Conservation (phyloP, 37 sponge, comb jelly and placozoan species). For the Ephydatia muelleri region DNA sequence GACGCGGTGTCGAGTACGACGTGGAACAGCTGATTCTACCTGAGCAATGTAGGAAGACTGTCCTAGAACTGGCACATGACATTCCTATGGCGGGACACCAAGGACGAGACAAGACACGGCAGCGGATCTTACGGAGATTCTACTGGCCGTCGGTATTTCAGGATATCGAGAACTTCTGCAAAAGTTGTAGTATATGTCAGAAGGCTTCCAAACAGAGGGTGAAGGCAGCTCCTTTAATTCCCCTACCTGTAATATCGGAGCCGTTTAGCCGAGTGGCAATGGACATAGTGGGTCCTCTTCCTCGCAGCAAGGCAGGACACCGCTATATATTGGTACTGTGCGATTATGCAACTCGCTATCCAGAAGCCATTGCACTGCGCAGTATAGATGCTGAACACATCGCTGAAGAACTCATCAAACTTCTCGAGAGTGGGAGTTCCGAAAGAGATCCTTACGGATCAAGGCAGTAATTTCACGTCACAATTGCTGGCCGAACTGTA, state of each 20-base stretch:
- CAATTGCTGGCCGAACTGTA: conserved; percentile 27
- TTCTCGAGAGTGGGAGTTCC: conserved; percentile 53
- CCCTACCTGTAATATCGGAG: conserved; percentile 36
- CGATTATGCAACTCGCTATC: conserved; percentile 53
- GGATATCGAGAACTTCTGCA: conserved; percentile 38
- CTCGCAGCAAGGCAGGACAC: conserved; percentile 22
- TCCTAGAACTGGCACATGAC: neutral
- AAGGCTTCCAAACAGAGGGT: neutral
- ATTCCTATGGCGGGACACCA: conserved; percentile 55
- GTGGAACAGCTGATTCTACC: conserved; percentile 20
- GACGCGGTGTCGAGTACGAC: too few relatives aligned
- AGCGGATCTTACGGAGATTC: conserved; percentile 33
- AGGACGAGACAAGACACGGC: conserved; percentile 43
- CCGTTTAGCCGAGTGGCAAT: conserved; percentile 55
- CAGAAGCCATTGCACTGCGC: conserved; percentile 48
- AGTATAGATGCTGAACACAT: conserved; percentile 34
- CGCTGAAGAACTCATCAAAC: conserved; percentile 35
- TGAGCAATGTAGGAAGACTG: conserved; percentile 6
- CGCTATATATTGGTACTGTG: conserved; percentile 38
- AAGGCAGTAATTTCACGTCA: conserved; percentile 48
- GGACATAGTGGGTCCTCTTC: conserved; percentile 62
- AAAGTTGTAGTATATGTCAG: conserved; percentile 36
- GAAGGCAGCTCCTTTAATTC: conserved; percentile 42
- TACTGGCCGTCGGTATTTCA: conserved; percentile 53
- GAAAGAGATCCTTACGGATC: conserved; percentile 50